These are phyloP conservation scores for Rhynchomys soricoides DNA, from an alignment of 2,113 vertebrate species.

Conservation along the genomic window DNA sequence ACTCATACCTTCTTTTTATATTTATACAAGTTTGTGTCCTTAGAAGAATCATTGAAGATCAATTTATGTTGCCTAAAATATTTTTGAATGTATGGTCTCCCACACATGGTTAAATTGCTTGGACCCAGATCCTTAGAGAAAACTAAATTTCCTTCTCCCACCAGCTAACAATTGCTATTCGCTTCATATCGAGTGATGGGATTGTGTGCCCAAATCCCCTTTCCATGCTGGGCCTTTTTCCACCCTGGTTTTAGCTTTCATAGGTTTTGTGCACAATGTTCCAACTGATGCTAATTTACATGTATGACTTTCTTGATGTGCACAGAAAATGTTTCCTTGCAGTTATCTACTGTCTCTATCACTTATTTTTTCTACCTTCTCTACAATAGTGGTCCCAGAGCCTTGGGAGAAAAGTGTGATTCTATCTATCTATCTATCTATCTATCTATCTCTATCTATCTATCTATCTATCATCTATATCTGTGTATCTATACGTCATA, in stretches of 20 bases:
- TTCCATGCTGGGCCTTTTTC: background rate
- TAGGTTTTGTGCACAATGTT: background rate
- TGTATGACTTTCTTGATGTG: background rate
- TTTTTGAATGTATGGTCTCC: background rate
- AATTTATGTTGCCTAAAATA: background rate
- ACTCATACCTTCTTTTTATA: background rate
- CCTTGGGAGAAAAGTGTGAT: background rate
- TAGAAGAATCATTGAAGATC: background rate
- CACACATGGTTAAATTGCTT: background rate
- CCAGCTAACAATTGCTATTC: background rate
- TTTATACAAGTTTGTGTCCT: background rate
- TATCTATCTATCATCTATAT: too few relatives aligned
- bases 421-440: too few relatives aligned
- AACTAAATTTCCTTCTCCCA: background rate
- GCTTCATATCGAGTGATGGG: background rate
- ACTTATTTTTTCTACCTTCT: background rate
- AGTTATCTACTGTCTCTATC: background rate
- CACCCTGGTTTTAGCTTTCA: background rate
- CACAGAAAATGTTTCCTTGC: background rate
- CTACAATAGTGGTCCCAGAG: background rate
- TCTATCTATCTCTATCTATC: too few relatives aligned
- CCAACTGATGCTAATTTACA: background rate
- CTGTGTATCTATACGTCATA: too few relatives aligned
- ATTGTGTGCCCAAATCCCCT: background rate
- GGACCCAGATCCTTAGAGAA: background rate